Evolutionary conservation across 2,797 vertebrate genomes (phyloP), one percentile per base, ranked within the genome.

Genomic region (Xiphorhynchus erythropygius): DNA sequence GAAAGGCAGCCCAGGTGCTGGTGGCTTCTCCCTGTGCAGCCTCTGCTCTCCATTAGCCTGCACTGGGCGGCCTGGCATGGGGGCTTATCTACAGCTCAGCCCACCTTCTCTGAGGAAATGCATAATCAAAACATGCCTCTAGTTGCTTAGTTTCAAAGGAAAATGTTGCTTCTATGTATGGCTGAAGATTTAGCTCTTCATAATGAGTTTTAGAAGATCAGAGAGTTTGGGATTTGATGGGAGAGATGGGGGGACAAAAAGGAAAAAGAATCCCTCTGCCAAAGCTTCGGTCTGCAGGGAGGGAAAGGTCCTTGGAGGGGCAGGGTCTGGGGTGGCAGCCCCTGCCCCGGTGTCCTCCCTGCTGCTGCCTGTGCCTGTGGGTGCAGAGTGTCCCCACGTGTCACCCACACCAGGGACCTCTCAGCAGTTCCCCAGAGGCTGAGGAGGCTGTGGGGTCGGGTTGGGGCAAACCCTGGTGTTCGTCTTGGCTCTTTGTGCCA

Each of bases 121-220:
- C 49, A 71, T 91, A 74, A 86, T 64, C 67, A 77, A 84, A 49
- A 6, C 13, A 64, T 75, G 74, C 80, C 91, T 90, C 79, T 78
- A 93, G 89, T 91, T 84, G 80, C 90, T 85, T 87, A 19, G 47
- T 91, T 94, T 89, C 89, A 95, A 93, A 96, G 85, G 35, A 90
- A 93, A 95, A 84, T 15, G 24, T 78, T 93, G 37, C 59, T 93
- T 18, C 53, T 55, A 2, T 37, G 68, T 46, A 32, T 16, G 56
- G 82, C 19, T 67, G 86, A 84, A 84, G 91, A 60, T 78, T 63
- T 21, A 62, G 76, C 53, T 18, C 83, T 71, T 85, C 28, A 27
- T n/a, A 27, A 55, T 2, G 60, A 91, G 62, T 30, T 64, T 85
- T 44, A 27, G 83, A 84, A 63, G 82, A 94, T 62, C 68, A 83